These are phyloP conservation scores for Panthera leo DNA, from an alignment of 2,113 vertebrate genomes.

Conservation along the genomic window DNA sequence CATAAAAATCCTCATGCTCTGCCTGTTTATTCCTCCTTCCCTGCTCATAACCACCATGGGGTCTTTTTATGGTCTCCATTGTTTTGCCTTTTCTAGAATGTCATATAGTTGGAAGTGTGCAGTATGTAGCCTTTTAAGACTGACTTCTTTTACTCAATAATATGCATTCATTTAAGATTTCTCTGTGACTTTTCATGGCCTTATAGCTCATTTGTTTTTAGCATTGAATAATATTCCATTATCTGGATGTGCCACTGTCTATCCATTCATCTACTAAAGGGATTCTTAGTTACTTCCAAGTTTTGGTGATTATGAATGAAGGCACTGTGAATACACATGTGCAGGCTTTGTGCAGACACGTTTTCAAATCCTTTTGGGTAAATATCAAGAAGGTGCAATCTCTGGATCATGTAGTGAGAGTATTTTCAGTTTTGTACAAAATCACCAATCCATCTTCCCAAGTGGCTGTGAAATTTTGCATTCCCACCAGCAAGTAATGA, in stretches of 20 bases:
- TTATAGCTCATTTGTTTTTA: neutral
- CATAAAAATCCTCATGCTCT: neutral
- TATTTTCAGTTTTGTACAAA: neutral
- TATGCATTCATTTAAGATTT: neutral
- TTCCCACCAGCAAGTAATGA: neutral
- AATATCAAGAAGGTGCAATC: neutral
- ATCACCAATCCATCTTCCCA: neutral
- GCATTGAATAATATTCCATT: neutral
- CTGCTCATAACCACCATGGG: neutral
- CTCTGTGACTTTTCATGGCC: neutral
- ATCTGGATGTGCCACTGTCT: neutral
- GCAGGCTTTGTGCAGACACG: neutral
- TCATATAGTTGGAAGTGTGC: neutral
- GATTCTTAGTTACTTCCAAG: neutral
- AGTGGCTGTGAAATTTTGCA: neutral
- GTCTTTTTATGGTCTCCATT: neutral
- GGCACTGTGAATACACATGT: neutral
- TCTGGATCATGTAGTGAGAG: neutral
- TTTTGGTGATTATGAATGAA: neutral
- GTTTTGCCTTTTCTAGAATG: neutral
- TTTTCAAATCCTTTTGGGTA: neutral
- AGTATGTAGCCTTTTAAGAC: neutral
- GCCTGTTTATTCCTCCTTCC: no score
- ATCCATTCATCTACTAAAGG: neutral
- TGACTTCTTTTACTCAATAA: neutral